A percentile compares a stretch with the other conserved stretches of the same genome.
Conservation (phyloP, 2,888 invertebrate genomes). For the Rapana venosa region DNA sequence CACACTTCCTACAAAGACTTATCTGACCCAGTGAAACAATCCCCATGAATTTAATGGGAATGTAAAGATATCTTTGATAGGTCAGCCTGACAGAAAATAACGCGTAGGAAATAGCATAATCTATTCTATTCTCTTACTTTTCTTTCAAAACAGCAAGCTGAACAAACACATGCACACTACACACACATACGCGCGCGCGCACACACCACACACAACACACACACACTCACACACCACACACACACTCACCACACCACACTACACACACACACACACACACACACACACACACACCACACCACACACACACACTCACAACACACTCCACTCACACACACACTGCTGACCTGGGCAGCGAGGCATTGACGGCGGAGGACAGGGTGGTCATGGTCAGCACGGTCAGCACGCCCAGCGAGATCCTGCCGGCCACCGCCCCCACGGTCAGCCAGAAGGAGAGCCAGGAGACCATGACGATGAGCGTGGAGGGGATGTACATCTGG, state of each 20-base stretch:
- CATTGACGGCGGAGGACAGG: constrained; percentile 66
- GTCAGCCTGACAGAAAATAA: too few relatives aligned
- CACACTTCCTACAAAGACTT: too few relatives aligned
- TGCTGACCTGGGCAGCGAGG: constrained; percentile 82
- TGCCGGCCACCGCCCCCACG: constrained; percentile 69
- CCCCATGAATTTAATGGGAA: too few relatives aligned
- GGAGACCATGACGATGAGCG: constrained; percentile 72
- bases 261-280: not conserved
- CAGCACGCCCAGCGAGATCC: constrained; percentile 71
- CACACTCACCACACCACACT: not conserved
- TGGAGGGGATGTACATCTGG: constrained; percentile 98
- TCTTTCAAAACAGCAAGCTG: too few relatives aligned
- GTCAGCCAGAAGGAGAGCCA: constrained; percentile 74
- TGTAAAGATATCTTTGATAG: too few relatives aligned
- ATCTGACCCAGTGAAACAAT: too few relatives aligned
- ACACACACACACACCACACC: not conserved
- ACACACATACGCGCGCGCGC: too few relatives aligned
- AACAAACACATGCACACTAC: too few relatives aligned
- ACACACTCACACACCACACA: constrained; percentile 87
- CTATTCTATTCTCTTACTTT: too few relatives aligned
- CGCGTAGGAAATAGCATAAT: too few relatives aligned
- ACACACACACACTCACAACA: too few relatives aligned
- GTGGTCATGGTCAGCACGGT: constrained; percentile 74
- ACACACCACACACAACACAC: too few relatives aligned
- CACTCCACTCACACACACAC: not conserved